These are phyloP conservation scores for Bubalus kerabau DNA, from an alignment of 2,113 vertebrate species.

Conservation along the genomic window DNA sequence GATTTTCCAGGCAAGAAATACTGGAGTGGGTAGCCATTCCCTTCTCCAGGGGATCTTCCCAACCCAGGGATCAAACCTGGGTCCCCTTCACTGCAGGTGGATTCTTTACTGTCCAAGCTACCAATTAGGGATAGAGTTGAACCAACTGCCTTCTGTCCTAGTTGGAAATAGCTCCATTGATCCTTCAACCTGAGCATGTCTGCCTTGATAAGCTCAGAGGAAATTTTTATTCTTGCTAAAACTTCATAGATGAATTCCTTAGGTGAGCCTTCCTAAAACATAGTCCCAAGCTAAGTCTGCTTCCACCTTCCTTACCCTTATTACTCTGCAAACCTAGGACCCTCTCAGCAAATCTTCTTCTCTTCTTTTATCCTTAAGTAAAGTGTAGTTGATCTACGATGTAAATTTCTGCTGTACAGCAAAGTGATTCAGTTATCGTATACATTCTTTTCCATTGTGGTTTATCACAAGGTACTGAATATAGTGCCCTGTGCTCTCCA, in stretches of 20 bases:
- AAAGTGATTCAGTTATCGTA: neutral
- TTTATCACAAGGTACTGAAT: neutral
- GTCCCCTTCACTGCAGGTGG: neutral
- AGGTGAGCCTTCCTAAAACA: neutral
- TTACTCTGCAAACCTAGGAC: neutral
- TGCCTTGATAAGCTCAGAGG: neutral
- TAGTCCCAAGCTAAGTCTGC: neutral
- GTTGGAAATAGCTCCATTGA: neutral
- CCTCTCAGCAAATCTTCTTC: neutral
- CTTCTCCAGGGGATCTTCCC: neutral
- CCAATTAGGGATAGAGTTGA: neutral
- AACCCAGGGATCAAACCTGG: neutral
- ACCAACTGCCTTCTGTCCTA: neutral
- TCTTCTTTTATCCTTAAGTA: neutral
- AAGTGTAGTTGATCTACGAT: neutral
- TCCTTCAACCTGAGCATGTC: neutral
- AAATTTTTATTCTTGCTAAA: constrained; percentile 4
- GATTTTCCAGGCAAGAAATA: neutral
- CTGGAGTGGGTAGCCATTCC: neutral
- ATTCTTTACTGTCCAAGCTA: neutral
- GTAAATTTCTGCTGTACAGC: neutral
- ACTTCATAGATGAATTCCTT: neutral
- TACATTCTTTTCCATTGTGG: neutral
- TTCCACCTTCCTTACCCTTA: neutral
- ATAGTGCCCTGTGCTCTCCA: neutral